Evolutionary conservation across 2,888 invertebrate species (phyloP), one percentile per base, ranked within the genome.

Genomic region (Ophioninae sp.): DNA sequence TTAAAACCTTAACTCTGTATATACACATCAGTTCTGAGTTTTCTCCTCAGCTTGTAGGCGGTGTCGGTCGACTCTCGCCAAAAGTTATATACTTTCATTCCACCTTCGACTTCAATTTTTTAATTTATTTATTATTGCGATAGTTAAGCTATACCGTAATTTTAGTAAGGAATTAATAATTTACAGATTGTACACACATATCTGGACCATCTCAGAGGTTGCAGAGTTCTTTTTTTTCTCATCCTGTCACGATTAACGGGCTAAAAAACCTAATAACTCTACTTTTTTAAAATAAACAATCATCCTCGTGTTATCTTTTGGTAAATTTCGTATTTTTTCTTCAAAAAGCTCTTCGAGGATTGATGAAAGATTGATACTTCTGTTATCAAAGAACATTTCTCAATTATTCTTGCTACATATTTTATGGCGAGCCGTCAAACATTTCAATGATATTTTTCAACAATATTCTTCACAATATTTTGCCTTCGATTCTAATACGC

Each of bases 101-200:
- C 56, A 39, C 13, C 51, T 7, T 59, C 30, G 5, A 17, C 22
- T 68, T 56, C 37, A 68, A 74, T 37, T 72, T 64, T 59, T 64
- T 76, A 77, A 63, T 80, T 58, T 44, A 61, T 72, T 81, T 81
- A 85, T 84, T 86, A 85, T 86, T 84, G 83, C 85, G 61, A 81
- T 77, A 81, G 56, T 85, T 80, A 85, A 79, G 72, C 81, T 81
- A 85, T 77, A 77, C 83, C 84, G 85, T 82, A 87, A 86, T 85
- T 90, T 86, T 90, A 90, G 90, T 90, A 86, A 85, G 83, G 85
- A 87, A 85, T 88, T 87, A 87, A 88, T 87, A 91, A 92, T 92
- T 91, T 91, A 91, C 91, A 91, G 87, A 91, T 91, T 91, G 87
- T 91, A 91, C 90, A 91, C 89, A 88, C 89, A 88, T 89, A 88